Conservation (phyloP, 2,113 vertebrate genomes). For the Cygnus buccinator region DNA sequence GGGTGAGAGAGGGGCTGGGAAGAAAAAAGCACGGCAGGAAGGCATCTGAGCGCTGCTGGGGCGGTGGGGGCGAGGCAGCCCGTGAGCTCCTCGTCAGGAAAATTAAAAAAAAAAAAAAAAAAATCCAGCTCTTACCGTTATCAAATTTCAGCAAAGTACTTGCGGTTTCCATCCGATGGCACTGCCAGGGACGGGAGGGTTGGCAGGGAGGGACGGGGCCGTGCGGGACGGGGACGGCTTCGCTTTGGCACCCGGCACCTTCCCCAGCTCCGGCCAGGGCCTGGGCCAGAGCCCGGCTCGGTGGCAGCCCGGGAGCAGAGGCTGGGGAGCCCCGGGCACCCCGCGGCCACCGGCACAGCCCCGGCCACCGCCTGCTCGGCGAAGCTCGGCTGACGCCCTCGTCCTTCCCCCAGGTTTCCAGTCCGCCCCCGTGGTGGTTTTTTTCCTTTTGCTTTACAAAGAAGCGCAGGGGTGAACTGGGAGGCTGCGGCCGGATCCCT, state of each 20-base stretch:
- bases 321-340: background rate
- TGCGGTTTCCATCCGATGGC: background rate
- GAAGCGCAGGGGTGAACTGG: background rate
- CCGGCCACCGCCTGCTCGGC: background rate
- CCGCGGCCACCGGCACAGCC: background rate
- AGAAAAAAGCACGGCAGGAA: background rate
- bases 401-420: background rate
- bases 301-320: background rate
- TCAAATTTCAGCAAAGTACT: background rate
- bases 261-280: no score
- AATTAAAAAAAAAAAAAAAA: background rate
- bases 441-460: background rate
- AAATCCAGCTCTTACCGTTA: constrained; percentile 34
- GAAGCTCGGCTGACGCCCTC: background rate
- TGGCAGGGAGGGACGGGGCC: rapidly evolving
- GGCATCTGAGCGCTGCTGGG: background rate
- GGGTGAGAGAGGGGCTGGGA: background rate
- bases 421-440: background rate
- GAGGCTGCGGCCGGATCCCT: background rate
- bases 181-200: background rate
- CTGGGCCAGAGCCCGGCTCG: no score
- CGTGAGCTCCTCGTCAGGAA: background rate
- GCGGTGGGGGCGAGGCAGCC: background rate
- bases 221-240: rapidly evolving
- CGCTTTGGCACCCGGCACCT: no score